Evolutionary conservation across 2,797 vertebrate species (phyloP).

Genomic region (Melanotaenia pygmaea): DNA sequence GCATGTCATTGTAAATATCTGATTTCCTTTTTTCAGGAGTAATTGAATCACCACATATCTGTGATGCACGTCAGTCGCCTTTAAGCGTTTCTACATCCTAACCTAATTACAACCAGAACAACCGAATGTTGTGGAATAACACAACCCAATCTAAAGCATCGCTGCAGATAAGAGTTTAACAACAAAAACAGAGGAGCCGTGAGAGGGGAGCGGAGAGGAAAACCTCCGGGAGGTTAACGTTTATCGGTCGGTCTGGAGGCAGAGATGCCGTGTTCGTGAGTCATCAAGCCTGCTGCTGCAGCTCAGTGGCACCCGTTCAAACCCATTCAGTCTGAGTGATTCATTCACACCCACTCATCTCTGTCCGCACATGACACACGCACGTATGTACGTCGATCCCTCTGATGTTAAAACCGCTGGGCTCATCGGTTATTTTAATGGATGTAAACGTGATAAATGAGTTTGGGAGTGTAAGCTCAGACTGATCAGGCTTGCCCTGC

Average conservation of each 20-base stretch:
- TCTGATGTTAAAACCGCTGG: not conserved
- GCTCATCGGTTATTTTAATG: not conserved
- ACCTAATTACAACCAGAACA: not conserved
- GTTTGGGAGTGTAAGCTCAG: not conserved
- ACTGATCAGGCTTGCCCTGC: not conserved
- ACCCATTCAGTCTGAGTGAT: constrained; percentile 73
- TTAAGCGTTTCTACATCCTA: not conserved
- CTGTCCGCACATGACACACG: constrained; percentile 12
- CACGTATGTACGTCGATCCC: not conserved
- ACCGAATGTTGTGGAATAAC: no score
- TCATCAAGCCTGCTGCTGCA: constrained; percentile 56
- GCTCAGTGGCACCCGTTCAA: constrained; percentile 47
- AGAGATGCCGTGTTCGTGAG: constrained; percentile 61
- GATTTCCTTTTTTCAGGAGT: not conserved
- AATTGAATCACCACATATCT: not conserved
- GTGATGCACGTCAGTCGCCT: not conserved
- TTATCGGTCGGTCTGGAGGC: constrained; percentile 53
- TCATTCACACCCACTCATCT: constrained; percentile 68
- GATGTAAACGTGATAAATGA: not conserved
- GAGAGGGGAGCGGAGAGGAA: not conserved
- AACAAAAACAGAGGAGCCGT: not conserved
- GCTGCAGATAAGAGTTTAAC: not conserved
- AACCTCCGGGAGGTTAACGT: constrained; percentile 22
- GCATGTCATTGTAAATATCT: not conserved
- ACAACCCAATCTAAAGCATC: not conserved